Percentiles rank a stretch among this genome's conserved stretches.
Evolutionary conservation across 2,797 vertebrate species (phyloP).

Genomic region (Sebastes aleutianus): DNA sequence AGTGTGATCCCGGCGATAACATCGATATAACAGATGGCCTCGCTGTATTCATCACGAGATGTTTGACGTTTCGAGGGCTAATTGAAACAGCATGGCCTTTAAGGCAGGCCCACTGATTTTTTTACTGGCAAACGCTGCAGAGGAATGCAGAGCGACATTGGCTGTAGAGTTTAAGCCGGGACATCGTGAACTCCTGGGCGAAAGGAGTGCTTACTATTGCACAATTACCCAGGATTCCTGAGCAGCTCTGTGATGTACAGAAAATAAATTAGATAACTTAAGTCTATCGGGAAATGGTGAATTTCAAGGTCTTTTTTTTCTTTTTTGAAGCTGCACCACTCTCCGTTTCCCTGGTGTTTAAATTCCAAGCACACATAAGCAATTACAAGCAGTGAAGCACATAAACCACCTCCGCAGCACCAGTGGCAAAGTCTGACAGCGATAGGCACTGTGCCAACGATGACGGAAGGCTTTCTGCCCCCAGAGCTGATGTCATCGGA

Average conservation of each 20-base stretch:
- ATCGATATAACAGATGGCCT: slow-evolving; percentile 58
- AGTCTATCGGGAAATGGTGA: neutral
- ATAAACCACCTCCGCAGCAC: slow-evolving; percentile 55
- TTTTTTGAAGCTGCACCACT: slow-evolving; percentile 2
- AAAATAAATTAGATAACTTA: neutral
- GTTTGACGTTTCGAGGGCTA: slow-evolving; percentile 56
- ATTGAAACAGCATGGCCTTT: slow-evolving; percentile 67
- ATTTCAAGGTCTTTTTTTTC: slow-evolving; percentile 10
- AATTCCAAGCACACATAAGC: slow-evolving; percentile 46
- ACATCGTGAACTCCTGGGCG: slow-evolving; percentile 38
- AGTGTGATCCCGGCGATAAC: slow-evolving; percentile 55
- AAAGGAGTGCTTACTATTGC: neutral
- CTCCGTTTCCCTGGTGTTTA: slow-evolving; percentile 25
- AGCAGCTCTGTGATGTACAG: neutral
- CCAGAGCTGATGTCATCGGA: slow-evolving; percentile 57
- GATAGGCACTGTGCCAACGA: slow-evolving; percentile 76
- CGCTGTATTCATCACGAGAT: slow-evolving; percentile 62
- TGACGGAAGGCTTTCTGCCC: slow-evolving; percentile 64
- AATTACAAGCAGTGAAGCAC: slow-evolving; percentile 57
- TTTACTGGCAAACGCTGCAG: slow-evolving; percentile 40
- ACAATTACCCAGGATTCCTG: neutral
- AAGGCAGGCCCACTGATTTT: slow-evolving; percentile 39
- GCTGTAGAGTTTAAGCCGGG: slow-evolving; percentile 34
- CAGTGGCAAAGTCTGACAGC: slow-evolving; percentile 71
- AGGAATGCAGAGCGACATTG: slow-evolving; percentile 67